A percentile compares a stretch with the other conserved stretches of the same genome.
These are phyloP conservation scores for Pseudomugil gertrudae DNA, from an alignment of 2,797 vertebrate genomes.

Conservation along the genomic window DNA sequence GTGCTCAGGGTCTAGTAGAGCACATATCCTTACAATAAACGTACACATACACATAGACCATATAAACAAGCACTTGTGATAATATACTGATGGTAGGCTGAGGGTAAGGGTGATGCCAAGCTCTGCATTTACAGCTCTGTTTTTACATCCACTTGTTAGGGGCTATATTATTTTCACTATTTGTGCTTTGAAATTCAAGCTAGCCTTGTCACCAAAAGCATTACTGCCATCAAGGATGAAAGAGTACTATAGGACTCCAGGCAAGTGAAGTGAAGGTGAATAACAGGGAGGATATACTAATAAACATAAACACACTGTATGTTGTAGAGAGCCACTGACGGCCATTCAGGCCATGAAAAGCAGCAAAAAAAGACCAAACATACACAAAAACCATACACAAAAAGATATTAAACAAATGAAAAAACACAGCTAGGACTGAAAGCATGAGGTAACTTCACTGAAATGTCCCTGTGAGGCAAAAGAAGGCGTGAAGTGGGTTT, in stretches of 20 bases:
- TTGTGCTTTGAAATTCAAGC: slow-evolving; percentile 51
- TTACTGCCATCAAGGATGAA: slow-evolving; percentile 35
- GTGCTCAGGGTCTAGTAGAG: not conserved
- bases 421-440: slow-evolving; percentile 11
- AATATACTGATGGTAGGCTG: slow-evolving; percentile 52
- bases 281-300: slow-evolving; percentile 22
- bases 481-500: slow-evolving; percentile 45
- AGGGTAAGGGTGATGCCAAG: slow-evolving; percentile 33
- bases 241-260: slow-evolving; percentile 1
- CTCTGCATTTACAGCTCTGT: slow-evolving; percentile 37
- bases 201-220: slow-evolving; percentile 43
- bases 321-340: slow-evolving; percentile 1
- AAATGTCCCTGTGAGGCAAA: slow-evolving; percentile 42
- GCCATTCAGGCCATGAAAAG: slow-evolving; percentile 23
- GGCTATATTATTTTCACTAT: slow-evolving; percentile 13
- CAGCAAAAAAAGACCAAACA: no score
- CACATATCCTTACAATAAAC: not conserved
- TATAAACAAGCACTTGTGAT: slow-evolving; percentile 17
- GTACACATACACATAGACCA: not conserved
- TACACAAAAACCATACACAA: slow-evolving; percentile 24
- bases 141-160: slow-evolving; percentile 54
- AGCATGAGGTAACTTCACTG: slow-evolving; percentile 39
- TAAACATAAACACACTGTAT: slow-evolving; percentile 16
- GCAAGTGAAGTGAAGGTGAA: slow-evolving; percentile 15
- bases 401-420: slow-evolving; percentile 31